A percentile compares a stretch with the other conserved stretches of the same genome.
Evolutionary conservation across 2,888 invertebrate genomes (phyloP).

Genomic region (Palloptera scutellata): DNA sequence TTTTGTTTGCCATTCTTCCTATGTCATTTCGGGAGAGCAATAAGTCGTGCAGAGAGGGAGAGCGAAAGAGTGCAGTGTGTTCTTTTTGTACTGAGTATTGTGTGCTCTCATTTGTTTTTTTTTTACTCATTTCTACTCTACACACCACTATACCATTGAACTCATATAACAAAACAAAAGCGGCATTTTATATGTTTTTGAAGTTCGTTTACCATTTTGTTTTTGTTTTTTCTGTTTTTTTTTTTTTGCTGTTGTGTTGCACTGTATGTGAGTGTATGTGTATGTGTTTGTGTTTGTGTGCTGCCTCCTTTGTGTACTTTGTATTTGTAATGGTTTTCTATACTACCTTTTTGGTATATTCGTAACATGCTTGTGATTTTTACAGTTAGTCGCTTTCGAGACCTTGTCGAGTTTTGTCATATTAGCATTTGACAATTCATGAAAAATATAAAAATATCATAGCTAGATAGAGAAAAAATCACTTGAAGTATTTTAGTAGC

Average conservation of each 20-base stretch:
- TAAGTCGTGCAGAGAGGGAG: too few relatives aligned
- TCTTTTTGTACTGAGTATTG: neutral
- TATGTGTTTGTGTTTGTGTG: conserved; percentile 16
- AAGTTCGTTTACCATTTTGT: conserved; percentile 12
- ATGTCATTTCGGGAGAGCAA: too few relatives aligned
- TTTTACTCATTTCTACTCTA: neutral
- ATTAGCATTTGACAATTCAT: conserved; percentile 51
- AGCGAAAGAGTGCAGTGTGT: too few relatives aligned
- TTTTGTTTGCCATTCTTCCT: too few relatives aligned
- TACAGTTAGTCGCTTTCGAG: conserved; percentile 66
- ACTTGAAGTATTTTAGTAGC: conserved; percentile 25
- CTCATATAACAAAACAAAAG: neutral
- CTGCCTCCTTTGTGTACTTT: conserved; percentile 29
- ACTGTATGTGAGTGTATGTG: neutral
- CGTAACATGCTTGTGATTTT: conserved; percentile 62
- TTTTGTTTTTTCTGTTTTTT: neutral
- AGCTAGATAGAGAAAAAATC: conserved; percentile 18
- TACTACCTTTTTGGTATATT: conserved; percentile 59
- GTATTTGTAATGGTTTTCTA: conserved; percentile 31
- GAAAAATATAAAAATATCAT: conserved; percentile 31
- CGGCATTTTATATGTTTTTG: neutral
- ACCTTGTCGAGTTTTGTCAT: conserved; percentile 66
- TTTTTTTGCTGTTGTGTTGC: neutral
- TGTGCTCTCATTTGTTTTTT: conserved; percentile 32
- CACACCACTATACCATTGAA: neutral